Conservation (phyloP, 2,888 invertebrate species). For the Aspidapion aeneum region DNA sequence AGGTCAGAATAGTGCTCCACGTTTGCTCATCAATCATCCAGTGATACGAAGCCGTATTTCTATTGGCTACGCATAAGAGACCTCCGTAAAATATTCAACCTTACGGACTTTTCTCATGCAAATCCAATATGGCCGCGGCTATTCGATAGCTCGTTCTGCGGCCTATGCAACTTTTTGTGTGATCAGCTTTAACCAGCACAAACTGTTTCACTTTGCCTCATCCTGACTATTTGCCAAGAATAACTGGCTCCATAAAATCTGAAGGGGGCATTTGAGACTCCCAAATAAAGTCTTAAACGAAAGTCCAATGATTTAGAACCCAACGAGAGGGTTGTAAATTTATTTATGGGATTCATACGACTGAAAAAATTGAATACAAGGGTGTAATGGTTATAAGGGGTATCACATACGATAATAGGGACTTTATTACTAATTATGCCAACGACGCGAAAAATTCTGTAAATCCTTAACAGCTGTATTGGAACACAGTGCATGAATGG, state of each 20-base stretch:
- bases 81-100: too few species aligned
- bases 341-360: background rate
- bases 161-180: too few species aligned
- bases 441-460: background rate
- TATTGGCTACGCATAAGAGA: too few species aligned
- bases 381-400: background rate
- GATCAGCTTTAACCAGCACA: background rate
- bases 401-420: background rate
- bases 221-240: background rate
- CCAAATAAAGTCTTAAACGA: background rate
- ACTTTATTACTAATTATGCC: background rate
- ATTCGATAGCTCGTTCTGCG: too few species aligned
- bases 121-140: too few species aligned
- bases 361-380: background rate
- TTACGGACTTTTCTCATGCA: too few species aligned
- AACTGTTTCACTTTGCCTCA: background rate
- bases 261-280: background rate
- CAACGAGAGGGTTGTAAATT: background rate
- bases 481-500: conserved; percentile 17
- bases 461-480: too few species aligned
- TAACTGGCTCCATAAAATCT: background rate
- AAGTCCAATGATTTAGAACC: background rate
- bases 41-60: too few species aligned
- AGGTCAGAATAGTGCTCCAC: background rate
- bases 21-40: too few species aligned